Base-by-base conservation (phyloP, 1,140 invertebrate species). In the Rhopalosiphum maidis region DNA sequence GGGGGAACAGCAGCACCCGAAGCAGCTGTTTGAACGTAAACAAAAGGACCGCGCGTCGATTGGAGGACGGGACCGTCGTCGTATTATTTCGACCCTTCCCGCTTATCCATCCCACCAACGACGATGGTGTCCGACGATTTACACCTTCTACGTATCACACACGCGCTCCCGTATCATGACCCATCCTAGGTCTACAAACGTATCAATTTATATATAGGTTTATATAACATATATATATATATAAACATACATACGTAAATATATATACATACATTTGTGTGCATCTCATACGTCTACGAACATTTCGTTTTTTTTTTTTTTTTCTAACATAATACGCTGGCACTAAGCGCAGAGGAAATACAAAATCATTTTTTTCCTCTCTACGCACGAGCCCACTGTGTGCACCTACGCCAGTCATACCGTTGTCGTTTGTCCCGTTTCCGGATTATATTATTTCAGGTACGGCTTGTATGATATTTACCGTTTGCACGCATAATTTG, bases 21-120 rank as follows among this genome's bases (percentile, higher is more conserved):
- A 23, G 5, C 91, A 55, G 91, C 91, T 93, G 91, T 55, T 93
- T 21, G 11, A 86, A 93, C 48, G 82, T 93, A 93, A 92, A 55
- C 91, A 86, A 93, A 54, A 86, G 82, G 48, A 85, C 35, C 91
- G 48, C n/a, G 2, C 77, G n/a, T 15, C 23, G 91, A 93, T 93
- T 93, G 91, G 91, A 23, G 68, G 41, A 93, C 77, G 77, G 1
- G 15, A 77, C 23, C 11, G 8, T 77, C 9, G n/a, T 86, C 91
- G 85, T 86, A 93, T 86, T 37, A 93, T 93, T 86, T 30, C 7
- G 23, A 37, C 35, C 82, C 91, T 93, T 85, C 91, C 91, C 48
- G 30, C 82, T 54, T 43, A 2, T 37, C 60, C 1, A 0, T 88
- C 37, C n/a, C 30, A 88, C 37, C 46, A 48, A n/a, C 9, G 46